Evolutionary conservation across 2,113 vertebrate species (phyloP).

Genomic region (Archilochus colubris): DNA sequence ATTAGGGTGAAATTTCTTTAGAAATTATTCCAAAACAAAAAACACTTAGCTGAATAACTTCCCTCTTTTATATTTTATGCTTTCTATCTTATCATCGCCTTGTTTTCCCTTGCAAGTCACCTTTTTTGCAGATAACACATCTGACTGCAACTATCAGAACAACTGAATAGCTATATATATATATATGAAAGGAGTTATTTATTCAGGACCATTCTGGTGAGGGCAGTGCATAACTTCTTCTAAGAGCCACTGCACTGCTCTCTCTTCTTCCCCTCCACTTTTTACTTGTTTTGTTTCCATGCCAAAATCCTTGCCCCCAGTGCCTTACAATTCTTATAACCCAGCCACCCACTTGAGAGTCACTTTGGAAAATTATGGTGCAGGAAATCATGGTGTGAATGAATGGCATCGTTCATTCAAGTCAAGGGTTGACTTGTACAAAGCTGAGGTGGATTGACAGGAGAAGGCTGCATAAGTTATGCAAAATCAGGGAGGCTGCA

Average conservation of each 20-base stretch:
- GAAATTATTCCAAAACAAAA: too few species aligned
- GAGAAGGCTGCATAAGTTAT: background rate
- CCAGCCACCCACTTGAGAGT: background rate
- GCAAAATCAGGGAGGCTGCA: slow-evolving; percentile 14
- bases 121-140: too few species aligned
- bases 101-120: too few species aligned
- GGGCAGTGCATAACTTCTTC: background rate
- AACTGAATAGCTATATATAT: too few species aligned
- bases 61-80: too few species aligned
- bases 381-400: slow-evolving; percentile 17
- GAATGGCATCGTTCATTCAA: slow-evolving; percentile 32
- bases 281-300: background rate
- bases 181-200: background rate
- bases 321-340: background rate
- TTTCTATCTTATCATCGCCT: too few species aligned
- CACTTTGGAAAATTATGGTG: background rate
- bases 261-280: background rate
- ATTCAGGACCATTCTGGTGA: background rate
- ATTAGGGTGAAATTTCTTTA: too few species aligned
- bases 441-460: background rate
- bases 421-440: slow-evolving; percentile 21
- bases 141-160: too few species aligned
- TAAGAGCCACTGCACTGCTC: background rate
- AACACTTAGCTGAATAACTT: too few species aligned
- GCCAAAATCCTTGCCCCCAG: background rate